Conservation (phyloP, 2,888 invertebrate species). For the Agonopterix alstromeriana region DNA sequence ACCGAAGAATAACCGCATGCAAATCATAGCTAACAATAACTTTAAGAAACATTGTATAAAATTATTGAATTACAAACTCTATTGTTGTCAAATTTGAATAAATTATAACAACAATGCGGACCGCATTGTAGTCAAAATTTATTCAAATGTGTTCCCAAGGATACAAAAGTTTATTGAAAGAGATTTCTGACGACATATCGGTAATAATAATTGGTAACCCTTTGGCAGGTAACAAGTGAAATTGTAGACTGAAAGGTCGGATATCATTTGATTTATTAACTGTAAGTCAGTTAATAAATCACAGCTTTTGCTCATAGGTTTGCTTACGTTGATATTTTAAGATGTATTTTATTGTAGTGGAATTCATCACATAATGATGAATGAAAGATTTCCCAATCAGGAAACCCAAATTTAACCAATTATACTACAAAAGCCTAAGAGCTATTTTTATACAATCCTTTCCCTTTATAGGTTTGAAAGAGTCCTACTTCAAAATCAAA, state of each 20-base stretch:
- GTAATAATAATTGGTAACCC: background rate
- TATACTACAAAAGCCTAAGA: too few relatives aligned
- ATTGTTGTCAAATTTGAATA: conserved; percentile 37
- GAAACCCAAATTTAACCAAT: too few relatives aligned
- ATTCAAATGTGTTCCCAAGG: conserved; percentile 35
- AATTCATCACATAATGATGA: too few relatives aligned
- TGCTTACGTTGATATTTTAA: too few relatives aligned
- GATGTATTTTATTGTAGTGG: too few relatives aligned
- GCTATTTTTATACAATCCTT: too few relatives aligned
- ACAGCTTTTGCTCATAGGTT: too few relatives aligned
- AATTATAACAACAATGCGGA: conserved; percentile 30
- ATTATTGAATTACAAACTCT: conserved; percentile 31
- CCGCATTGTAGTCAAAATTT: conserved; percentile 1
- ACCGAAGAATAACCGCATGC: background rate
- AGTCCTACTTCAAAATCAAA: too few relatives aligned
- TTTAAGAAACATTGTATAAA: conserved; percentile 1
- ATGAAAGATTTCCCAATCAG: too few relatives aligned
- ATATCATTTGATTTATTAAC: too few relatives aligned
- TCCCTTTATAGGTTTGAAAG: too few relatives aligned
- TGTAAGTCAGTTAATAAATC: too few relatives aligned
- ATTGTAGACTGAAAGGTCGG: background rate
- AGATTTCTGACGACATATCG: conserved; percentile 2
- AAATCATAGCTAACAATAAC: background rate
- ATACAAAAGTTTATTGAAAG: conserved; percentile 7
- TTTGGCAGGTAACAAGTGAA: background rate